Base-by-base conservation (phyloP, 2,888 invertebrate species). In the Eupithecia subfuscata region DNA sequence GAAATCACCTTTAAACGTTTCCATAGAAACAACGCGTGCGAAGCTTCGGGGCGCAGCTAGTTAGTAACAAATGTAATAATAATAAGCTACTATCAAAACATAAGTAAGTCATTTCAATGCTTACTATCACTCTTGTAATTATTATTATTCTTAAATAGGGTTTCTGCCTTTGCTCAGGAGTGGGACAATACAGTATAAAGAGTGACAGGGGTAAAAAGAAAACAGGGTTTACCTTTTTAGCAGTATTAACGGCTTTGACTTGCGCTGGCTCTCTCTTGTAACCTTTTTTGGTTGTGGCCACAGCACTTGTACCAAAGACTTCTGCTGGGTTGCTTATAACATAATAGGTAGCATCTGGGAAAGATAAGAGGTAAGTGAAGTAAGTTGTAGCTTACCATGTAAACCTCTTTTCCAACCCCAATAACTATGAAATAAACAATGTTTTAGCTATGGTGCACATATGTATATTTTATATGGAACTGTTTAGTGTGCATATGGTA, bases 301-400 rank as follows among this genome's bases (percentile, higher is more conserved):
- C 73, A 30, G 87, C 92, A 83, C 95, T 91, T 30, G 95, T 93
- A 56, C 96, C 96, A 88, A 97, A 96, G 11, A 98, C 97, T 86
- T 98, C 97, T 80, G 96, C 97, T 11, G 97, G 96, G 86, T 97
- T 97, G 84, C 97, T 97, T 91, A 98, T 97, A 18, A 98, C 97
- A 92, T 97, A 98, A 86, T 97, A 97, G 87, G 97, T 97, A 65
- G 89, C 86, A 80, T 86, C 89, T 80, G 68, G 16, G 22, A 68
- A 43, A 22, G n/a, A 43, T 22, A 22, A 68, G 14, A 43, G 18
- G 18, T n/a, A 48, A 1, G 12, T 43, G 11, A 68, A 16, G 11
- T 40, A 22, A 22, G 11, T 60, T 22, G 4, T 22, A 56, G 14
- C n/a, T 52, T 52, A 52, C 0, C 9, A 56, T 22, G 18, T 48